Evolutionary conservation across 2,888 invertebrate species (phyloP).

Genomic region (Emesis furor): DNA sequence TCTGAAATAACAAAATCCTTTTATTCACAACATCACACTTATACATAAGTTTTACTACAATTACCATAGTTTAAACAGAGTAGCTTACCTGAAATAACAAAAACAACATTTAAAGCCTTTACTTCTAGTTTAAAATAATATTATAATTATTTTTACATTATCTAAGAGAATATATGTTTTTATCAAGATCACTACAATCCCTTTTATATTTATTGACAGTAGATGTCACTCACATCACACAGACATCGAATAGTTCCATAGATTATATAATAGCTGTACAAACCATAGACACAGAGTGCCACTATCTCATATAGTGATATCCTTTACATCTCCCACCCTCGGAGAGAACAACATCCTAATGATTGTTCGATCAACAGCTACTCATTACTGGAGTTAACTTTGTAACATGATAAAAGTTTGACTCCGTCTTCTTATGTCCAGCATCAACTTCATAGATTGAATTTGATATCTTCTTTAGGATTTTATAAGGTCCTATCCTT

Average conservation of each 20-base stretch:
- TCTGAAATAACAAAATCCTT: not conserved
- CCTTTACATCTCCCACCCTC: no score
- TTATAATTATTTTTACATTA: not conserved
- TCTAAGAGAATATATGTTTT: not conserved
- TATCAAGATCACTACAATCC: not conserved
- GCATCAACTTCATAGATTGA: not conserved
- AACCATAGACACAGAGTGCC: no score
- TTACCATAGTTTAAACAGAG: not conserved
- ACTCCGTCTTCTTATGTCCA: not conserved
- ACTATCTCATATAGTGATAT: no score
- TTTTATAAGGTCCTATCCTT: not conserved
- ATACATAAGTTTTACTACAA: not conserved
- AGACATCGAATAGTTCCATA: no score
- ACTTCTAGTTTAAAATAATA: not conserved
- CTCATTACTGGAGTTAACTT: no score
- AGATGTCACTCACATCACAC: not conserved
- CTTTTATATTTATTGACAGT: not conserved
- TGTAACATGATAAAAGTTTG: not conserved
- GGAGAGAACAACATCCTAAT: no score
- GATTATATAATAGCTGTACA: no score
- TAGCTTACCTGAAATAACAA: constrained; percentile 16
- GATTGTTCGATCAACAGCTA: no score
- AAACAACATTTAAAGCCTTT: constrained; percentile 11
- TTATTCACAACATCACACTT: not conserved
- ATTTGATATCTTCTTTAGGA: not conserved